Base-by-base conservation (phyloP, 2,888 invertebrate genomes). In the Fabriciana adippe region DNA sequence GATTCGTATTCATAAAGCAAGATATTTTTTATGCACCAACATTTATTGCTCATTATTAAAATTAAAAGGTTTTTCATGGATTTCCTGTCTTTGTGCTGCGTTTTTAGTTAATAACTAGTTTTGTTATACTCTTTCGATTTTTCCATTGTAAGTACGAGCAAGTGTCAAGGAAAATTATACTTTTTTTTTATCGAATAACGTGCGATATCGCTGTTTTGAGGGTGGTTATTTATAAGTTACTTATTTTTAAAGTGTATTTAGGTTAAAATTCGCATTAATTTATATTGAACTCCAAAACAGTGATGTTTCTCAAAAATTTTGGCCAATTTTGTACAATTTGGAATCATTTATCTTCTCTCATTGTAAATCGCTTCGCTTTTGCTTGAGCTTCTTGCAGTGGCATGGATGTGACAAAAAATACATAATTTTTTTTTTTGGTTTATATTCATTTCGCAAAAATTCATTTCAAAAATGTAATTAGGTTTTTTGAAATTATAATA, bases 141-240 rank as follows among this genome's bases (percentile, higher is more conserved):
- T 79, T 82, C 76, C 80, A 82, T 89, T 92, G 91, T 92, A 90
- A 90, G 90, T 92, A 91, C 86, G 84, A 90, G 88, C 92, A 92
- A 92, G 91, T 93, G 92, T 90, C 76, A 87, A 90, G 84, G 86
- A 83, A 86, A 88, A 81, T 55, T 65, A 75, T 76, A 71, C 18
- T 26, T 4, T 26, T 71, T 68, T 69, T 67, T 71, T 72, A 66
- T 26, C 53, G 41, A 26, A 63, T 56, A 53, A 59, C 72, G 48
- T 67, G 72, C 68, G 63, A 61, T 77, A 80, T 86, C 87, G 85
- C 83, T 88, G 85, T 87, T 88, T 87, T 88, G 81, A 70, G 80
- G 76, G 81, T 82, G 76, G 26, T 55, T 47, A 48, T 21, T 21
- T 57, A n/a, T 55, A 60, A 66, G 60, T 55, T 67, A 45, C 41